These are phyloP conservation scores for Diprion similis DNA, from an alignment of 1,140 invertebrate genomes.

Conservation along the genomic window DNA sequence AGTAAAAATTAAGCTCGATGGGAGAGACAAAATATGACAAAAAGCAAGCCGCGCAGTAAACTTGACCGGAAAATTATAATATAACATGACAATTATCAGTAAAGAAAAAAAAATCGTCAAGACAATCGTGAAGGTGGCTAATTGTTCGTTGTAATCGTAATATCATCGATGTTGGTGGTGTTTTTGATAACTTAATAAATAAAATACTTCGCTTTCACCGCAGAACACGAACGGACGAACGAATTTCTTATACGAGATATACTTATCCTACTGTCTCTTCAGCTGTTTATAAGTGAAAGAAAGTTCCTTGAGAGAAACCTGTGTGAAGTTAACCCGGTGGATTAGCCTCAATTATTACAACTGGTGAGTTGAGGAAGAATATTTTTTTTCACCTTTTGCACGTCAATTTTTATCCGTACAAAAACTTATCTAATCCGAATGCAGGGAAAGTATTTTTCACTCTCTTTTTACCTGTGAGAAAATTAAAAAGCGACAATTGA, in stretches of 20 bases:
- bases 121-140: not conserved
- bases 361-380: not conserved
- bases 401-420: not conserved
- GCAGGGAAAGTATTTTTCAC: too few relatives aligned
- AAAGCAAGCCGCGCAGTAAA: not conserved
- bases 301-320: constrained; percentile 5
- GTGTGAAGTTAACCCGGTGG: constrained; percentile 4
- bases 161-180: not conserved
- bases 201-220: not conserved
- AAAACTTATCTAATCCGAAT: not conserved
- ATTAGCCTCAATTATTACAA: constrained; percentile 8
- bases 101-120: not conserved
- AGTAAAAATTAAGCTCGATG: not conserved
- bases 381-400: not conserved
- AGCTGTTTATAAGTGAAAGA: constrained; percentile 3
- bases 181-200: not conserved
- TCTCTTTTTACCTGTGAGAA: too few relatives aligned
- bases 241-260: constrained; percentile 4
- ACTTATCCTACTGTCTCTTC: not conserved
- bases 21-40: not conserved
- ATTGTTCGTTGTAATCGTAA: not conserved
- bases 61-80: not conserved
- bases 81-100: not conserved
- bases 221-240: not conserved
- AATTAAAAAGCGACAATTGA: too few relatives aligned